Evolutionary conservation across 2,888 invertebrate species (phyloP).

Genomic region (Aspidiotus destructor): DNA sequence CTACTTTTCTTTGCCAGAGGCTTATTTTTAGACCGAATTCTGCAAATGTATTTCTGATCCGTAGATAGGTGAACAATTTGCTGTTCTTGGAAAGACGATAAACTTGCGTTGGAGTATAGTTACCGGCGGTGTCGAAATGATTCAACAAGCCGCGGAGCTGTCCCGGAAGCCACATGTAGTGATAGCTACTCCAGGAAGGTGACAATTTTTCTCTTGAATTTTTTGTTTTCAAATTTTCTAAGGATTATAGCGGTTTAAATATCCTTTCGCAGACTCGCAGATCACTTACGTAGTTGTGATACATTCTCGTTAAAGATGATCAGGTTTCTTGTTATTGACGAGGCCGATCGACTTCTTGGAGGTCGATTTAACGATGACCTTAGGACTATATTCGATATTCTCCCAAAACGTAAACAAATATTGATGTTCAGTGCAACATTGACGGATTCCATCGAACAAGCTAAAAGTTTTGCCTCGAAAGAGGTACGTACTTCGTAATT

Average conservation of each 20-base stretch:
- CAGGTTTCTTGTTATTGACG: constrained; percentile 85
- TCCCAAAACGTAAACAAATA: constrained; percentile 74
- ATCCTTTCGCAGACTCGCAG: constrained; percentile 57
- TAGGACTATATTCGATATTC: constrained; percentile 61
- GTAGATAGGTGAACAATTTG: constrained; percentile 90
- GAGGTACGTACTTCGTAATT: constrained; percentile 46
- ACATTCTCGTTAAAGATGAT: constrained; percentile 69
- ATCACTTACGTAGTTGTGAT: constrained; percentile 80
- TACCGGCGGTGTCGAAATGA: constrained; percentile 92
- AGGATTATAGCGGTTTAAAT: neutral
- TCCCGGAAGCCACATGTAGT: constrained; percentile 83
- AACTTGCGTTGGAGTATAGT: constrained; percentile 74
- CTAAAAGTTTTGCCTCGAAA: constrained; percentile 52
- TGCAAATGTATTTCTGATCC: constrained; percentile 36
- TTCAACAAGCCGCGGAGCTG: constrained; percentile 74
- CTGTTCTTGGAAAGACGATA: constrained; percentile 78
- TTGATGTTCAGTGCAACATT: constrained; percentile 93
- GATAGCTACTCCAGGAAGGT: constrained; percentile 84
- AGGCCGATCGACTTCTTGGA: constrained; percentile 80
- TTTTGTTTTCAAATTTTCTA: neutral
- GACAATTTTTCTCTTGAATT: neutral
- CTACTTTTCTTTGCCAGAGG: too few relatives aligned
- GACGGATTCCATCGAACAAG: constrained; percentile 67
- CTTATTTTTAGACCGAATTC: constrained; percentile 15
- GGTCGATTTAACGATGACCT: constrained; percentile 76